Evolutionary conservation across 2,888 invertebrate genomes (phyloP).

Genomic region (Ochropleura leucogaster): DNA sequence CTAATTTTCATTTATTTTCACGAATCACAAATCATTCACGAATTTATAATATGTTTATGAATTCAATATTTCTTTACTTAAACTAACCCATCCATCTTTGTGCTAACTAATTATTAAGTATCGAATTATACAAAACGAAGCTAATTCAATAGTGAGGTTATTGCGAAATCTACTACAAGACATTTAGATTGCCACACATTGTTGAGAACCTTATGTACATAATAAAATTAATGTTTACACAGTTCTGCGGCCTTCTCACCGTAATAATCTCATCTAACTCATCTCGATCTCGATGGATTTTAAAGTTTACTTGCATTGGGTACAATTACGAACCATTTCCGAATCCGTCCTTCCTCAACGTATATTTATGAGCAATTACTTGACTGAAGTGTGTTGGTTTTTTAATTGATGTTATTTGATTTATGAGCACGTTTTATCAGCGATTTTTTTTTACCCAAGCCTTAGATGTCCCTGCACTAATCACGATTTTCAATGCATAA

Average conservation of each 20-base stretch:
- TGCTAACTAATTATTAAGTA: constrained; percentile 17
- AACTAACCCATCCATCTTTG: constrained; percentile 6
- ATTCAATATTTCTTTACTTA: constrained; percentile 10
- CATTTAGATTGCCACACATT: constrained; percentile 63
- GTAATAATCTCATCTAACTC: constrained; percentile 67
- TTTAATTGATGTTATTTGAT: constrained; percentile 43
- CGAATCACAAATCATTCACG: constrained; percentile 3
- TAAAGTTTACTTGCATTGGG: constrained; percentile 41
- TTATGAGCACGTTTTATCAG: constrained; percentile 23
- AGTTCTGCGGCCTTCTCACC: constrained; percentile 74
- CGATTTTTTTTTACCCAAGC: constrained; percentile 1
- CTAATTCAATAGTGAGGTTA: constrained; percentile 45
- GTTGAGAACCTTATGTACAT: constrained; percentile 63
- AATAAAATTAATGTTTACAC: constrained; percentile 75
- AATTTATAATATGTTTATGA: constrained; percentile 14
- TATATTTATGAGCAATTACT: constrained; percentile 44
- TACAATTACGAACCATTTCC: constrained; percentile 58
- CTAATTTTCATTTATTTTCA: constrained; percentile 10
- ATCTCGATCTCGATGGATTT: constrained; percentile 51
- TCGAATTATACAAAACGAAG: constrained; percentile 46
- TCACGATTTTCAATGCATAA: background rate
- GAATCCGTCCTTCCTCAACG: constrained; percentile 52
- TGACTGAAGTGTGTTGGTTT: constrained; percentile 24
- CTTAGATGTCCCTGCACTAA: background rate
- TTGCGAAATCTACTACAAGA: constrained; percentile 56